phyloP scores from a whole-genome alignment of 1,140 invertebrate species.

The Hyphantria cunea region DNA sequence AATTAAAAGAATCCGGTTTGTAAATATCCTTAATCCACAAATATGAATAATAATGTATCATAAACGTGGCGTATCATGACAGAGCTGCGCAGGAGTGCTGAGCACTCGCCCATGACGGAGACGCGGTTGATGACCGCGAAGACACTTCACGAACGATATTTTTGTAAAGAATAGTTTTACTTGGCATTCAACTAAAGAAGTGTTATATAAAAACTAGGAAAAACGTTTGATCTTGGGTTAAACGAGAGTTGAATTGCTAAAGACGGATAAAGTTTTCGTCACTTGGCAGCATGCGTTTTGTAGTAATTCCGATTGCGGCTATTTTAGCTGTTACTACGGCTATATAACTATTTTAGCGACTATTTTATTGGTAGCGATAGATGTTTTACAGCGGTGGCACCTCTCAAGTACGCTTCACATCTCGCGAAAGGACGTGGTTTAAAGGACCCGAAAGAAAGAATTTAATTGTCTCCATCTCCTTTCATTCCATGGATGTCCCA shows the following conservation, averaged over 20 bases:
- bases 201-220: constrained; percentile 22
- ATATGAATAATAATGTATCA: constrained; percentile 32
- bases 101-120: constrained; percentile 35
- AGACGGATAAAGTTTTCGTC: constrained; percentile 1
- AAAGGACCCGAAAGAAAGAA: no score
- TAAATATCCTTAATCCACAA: constrained; percentile 34
- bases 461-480: no score
- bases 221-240: constrained; percentile 3
- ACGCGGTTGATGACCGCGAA: constrained; percentile 39
- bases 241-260: neutral
- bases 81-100: constrained; percentile 32
- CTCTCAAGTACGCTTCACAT: no score
- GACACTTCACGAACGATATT: constrained; percentile 36
- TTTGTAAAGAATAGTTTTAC: constrained; percentile 30
- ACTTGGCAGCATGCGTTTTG: neutral
- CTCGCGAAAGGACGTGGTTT: no score
- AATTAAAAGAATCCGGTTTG: constrained; percentile 24
- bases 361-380: no score
- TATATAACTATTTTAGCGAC: no score
- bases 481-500: no score
- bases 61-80: constrained; percentile 25
- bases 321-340: no score
- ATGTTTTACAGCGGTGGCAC: no score
- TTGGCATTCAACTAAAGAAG: constrained; percentile 15
- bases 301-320: no score